Conservation (phyloP, 2,797 vertebrate species). For the Eleutherodactylus coqui region DNA sequence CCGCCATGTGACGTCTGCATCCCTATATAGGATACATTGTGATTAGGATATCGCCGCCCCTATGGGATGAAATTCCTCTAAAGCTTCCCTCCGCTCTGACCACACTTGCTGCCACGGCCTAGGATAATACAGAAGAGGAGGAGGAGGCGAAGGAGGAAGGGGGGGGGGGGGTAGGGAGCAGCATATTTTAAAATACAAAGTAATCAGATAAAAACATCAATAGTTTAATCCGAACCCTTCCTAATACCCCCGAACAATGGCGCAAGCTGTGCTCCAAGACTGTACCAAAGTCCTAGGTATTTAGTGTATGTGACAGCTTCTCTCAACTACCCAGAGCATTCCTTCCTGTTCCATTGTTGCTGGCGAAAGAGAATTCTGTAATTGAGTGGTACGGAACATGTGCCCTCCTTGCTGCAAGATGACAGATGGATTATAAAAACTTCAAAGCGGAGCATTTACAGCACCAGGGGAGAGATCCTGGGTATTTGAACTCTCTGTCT, state of each 20-base stretch:
- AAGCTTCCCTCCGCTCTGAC: background rate
- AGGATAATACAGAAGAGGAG: constrained; percentile 63
- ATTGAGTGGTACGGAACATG: constrained; percentile 97
- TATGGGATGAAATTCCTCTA: background rate
- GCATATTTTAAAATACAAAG: constrained; percentile 40
- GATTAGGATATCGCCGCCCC: background rate
- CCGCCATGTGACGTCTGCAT: background rate
- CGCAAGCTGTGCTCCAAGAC: constrained; percentile 84
- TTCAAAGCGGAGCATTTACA: constrained; percentile 97
- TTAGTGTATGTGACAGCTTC: constrained; percentile 88
- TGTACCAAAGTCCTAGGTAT: constrained; percentile 87
- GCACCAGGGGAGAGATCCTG: constrained; percentile 97
- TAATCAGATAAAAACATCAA: constrained; percentile 45
- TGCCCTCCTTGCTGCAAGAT: constrained; percentile 97
- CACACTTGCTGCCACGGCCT: background rate
- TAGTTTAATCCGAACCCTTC: constrained; percentile 57
- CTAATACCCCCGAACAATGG: constrained; percentile 74
- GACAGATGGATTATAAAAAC: constrained; percentile 99
- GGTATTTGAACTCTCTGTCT: constrained; percentile 99
- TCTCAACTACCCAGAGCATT: constrained; percentile 90
- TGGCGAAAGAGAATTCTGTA: constrained; percentile 93
- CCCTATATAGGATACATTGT: background rate
- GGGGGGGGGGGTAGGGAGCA: constrained; percentile 41
- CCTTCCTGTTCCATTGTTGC: constrained; percentile 91
- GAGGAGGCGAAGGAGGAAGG: too few species aligned